phyloP scores from a whole-genome alignment of 1,140 invertebrate genomes.

The Brachionus sp. region DNA sequence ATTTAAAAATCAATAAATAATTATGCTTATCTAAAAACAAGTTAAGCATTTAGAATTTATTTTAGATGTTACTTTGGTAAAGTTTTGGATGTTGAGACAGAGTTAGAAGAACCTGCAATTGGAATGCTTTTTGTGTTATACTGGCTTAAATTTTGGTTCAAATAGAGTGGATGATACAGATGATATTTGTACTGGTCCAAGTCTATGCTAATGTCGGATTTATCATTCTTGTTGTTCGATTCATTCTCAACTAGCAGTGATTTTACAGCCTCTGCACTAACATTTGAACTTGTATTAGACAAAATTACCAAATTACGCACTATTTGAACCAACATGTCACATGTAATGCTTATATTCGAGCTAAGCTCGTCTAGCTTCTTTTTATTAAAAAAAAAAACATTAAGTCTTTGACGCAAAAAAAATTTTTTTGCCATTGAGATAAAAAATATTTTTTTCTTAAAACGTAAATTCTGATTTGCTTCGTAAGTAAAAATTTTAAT shows the following conservation, averaged over 20 bases:
- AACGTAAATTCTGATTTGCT: neutral
- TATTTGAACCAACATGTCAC: conserved; percentile 33
- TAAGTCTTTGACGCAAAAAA: neutral
- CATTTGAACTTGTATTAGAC: conserved; percentile 13
- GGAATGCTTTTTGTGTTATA: conserved; percentile 18
- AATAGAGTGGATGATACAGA: conserved; percentile 29
- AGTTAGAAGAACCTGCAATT: neutral
- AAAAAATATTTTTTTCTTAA: too few species aligned
- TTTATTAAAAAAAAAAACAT: neutral
- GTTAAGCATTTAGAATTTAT: neutral
- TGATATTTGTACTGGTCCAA: conserved; percentile 28
- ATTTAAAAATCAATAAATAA: neutral
- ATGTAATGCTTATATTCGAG: conserved; percentile 26
- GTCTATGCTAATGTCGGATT: neutral
- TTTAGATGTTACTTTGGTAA: conserved; percentile 5
- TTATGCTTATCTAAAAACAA: conserved; percentile 26
- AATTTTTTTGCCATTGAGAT: neutral
- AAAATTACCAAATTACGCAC: conserved; percentile 13
- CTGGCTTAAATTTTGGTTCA: conserved; percentile 30
- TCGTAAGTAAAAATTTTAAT: neutral
- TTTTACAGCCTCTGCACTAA: conserved; percentile 5
- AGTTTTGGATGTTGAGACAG: neutral
- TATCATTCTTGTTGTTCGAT: neutral
- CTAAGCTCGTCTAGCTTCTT: conserved; percentile 34
- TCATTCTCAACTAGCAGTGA: neutral